A percentile compares a stretch with the other conserved stretches of the same genome.
phyloP scores from a whole-genome alignment of 2,888 invertebrate genomes.

The Dioctria rufipes region DNA sequence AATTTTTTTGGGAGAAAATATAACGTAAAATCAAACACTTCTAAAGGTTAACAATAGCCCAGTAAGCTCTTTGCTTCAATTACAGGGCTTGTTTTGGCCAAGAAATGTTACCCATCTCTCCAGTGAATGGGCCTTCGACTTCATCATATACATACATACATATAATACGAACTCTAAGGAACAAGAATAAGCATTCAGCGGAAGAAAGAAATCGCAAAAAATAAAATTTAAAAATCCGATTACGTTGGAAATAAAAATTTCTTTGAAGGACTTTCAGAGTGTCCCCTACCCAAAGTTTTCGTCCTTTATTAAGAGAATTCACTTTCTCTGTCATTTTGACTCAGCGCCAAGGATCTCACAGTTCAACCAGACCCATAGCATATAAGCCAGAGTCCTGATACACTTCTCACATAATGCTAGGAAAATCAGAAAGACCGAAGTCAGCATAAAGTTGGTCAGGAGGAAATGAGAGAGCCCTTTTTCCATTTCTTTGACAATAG shows the following conservation, averaged over 20 bases:
- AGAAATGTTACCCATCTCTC: background rate
- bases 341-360: constrained; percentile 30
- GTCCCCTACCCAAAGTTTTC: constrained; percentile 1
- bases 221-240: constrained; percentile 50
- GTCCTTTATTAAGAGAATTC: constrained; percentile 33
- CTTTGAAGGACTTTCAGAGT: constrained; percentile 34
- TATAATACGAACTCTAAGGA: background rate
- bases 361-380: background rate
- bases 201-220: constrained; percentile 32
- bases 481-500: constrained; percentile 48
- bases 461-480: constrained; percentile 39
- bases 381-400: constrained; percentile 21
- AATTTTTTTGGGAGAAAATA: background rate
- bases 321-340: constrained; percentile 37
- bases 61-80: constrained; percentile 20
- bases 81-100: constrained; percentile 31
- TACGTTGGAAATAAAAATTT: constrained; percentile 46
- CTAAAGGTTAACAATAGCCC: background rate
- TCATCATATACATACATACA: background rate
- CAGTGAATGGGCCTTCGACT: background rate
- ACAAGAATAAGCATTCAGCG: constrained; percentile 6
- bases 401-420: constrained; percentile 40
- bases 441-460: constrained; percentile 47
- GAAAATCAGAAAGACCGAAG: constrained; percentile 45
- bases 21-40: constrained; percentile 29